These are phyloP conservation scores for Melanocharis versteri DNA, from an alignment of 2,113 vertebrate genomes.

Conservation along the genomic window DNA sequence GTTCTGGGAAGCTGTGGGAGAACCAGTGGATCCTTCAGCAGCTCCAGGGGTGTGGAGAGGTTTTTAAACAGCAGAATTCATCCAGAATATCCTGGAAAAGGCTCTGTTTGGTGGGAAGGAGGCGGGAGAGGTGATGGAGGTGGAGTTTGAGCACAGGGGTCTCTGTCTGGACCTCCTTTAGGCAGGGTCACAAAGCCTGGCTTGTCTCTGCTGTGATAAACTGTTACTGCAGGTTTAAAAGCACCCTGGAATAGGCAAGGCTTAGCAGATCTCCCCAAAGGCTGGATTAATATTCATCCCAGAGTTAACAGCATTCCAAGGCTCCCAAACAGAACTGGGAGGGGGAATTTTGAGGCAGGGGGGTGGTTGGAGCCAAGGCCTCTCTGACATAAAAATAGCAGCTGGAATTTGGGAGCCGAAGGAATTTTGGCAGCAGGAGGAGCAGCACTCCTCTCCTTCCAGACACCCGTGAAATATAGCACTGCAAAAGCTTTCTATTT, in stretches of 20 bases:
- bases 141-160: not conserved
- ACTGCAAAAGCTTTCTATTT: not conserved
- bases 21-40: not conserved
- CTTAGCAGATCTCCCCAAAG: not conserved
- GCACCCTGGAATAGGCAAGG: not conserved
- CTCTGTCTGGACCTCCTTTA: not conserved
- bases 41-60: not conserved
- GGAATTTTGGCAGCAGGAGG: constrained; percentile 20
- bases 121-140: not conserved
- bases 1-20: not conserved
- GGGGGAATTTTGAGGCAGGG: not conserved
- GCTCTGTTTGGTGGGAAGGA: not conserved
- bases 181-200: not conserved
- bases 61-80: not conserved
- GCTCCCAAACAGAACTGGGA: not conserved
- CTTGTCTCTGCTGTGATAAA: not conserved
- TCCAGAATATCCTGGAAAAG: fast-evolving
- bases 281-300: not conserved
- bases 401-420: not conserved
- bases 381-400: constrained; percentile 20
- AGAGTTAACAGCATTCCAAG: not conserved
- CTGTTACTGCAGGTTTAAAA: not conserved
- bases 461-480: constrained; percentile 7
- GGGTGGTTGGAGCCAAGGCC: not conserved
- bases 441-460: not conserved